Percentiles rank a stretch among this genome's conserved stretches.
Conservation (phyloP, 2,113 vertebrate species). For the Anser cygnoides region DNA sequence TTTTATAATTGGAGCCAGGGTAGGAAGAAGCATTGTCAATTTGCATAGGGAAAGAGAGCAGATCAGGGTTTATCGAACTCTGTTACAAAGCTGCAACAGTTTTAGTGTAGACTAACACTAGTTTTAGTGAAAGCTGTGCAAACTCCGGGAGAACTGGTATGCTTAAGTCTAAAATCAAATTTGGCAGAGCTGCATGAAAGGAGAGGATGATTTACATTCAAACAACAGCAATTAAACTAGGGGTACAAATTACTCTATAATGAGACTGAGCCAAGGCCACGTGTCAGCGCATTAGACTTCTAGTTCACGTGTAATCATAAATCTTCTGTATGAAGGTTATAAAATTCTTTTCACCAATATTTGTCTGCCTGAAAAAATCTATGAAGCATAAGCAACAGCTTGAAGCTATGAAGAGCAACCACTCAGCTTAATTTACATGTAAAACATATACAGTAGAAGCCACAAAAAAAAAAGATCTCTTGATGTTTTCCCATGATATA, state of each 20-base stretch:
- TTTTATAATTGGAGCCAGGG: not conserved
- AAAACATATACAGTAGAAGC: constrained; percentile 48
- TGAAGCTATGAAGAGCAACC: constrained; percentile 33
- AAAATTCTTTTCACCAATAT: constrained; percentile 51
- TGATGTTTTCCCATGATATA: constrained; percentile 65
- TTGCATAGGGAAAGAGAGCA: not conserved
- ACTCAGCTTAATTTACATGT: constrained; percentile 59
- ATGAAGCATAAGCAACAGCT: constrained; percentile 26
- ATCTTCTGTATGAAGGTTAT: constrained; percentile 50
- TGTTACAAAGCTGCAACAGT: not conserved
- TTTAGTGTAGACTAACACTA: not conserved
- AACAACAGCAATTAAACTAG: constrained; percentile 41
- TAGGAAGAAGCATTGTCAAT: not conserved
- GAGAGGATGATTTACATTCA: constrained; percentile 25
- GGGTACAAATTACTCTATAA: constrained; percentile 15
- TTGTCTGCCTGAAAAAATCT: constrained; percentile 32
- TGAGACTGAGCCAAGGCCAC: constrained; percentile 11
- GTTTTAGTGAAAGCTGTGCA: not conserved
- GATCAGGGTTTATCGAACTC: not conserved
- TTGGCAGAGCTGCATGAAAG: not conserved
- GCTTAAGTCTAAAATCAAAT: not conserved
- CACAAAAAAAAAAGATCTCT: constrained; percentile 35
- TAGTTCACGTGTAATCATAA: constrained; percentile 16
- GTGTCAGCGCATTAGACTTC: constrained; percentile 21
- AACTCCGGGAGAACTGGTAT: not conserved